Evolutionary conservation across 2,888 invertebrate species (phyloP), one percentile per base, ranked within the genome.

Genomic region (Trichogramma evanescens): DNA sequence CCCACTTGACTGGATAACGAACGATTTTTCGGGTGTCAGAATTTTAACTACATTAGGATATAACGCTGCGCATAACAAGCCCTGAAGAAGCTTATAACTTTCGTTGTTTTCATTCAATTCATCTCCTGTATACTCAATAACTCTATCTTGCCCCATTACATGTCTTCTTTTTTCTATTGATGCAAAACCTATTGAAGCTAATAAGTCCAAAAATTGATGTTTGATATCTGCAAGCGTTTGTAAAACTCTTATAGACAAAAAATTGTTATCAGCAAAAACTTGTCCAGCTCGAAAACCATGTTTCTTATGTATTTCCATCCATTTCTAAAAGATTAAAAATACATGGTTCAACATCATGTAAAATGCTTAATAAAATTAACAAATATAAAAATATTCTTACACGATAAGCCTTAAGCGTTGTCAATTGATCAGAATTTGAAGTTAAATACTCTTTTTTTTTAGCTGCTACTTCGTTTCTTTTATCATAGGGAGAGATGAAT

Each of bases 41-140:
- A 90, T 88, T 80, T 91, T 89, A 0, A 93, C 90, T 43, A 98
- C 85, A 73, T 95, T 94, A 0, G 97, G 97, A 78, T 96, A 97
- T 26, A 94, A 81, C 0, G 96, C 95, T 2, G 94, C 95, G 74
- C 93, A 92, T 50, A 98, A 80, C 40, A 95, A 87, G 0, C 95
- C 94, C 55, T 89, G 84, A 26, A 92, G 74, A n/a, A 92, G 76
- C 60, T 85, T 84, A 62, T 86, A 83, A 69, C 91, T 91, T 5
- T 87, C 87, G 4, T 88, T 88, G 68, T 92, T 89, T 6, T 79
- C 79, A 71, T 91, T 91, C 43, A 90, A 80, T 81, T 85, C 83
- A 10, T 78, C 74, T 45, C 89, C 89, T 5, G 89, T 88, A n/a
- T 88, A 70, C 55, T 80, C 80, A 0, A 83, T 77, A 0, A 91